Percentiles rank a stretch among this genome's conserved stretches.
phyloP scores from a whole-genome alignment of 2,113 vertebrate genomes.

The Lichenostomus cassidix region DNA sequence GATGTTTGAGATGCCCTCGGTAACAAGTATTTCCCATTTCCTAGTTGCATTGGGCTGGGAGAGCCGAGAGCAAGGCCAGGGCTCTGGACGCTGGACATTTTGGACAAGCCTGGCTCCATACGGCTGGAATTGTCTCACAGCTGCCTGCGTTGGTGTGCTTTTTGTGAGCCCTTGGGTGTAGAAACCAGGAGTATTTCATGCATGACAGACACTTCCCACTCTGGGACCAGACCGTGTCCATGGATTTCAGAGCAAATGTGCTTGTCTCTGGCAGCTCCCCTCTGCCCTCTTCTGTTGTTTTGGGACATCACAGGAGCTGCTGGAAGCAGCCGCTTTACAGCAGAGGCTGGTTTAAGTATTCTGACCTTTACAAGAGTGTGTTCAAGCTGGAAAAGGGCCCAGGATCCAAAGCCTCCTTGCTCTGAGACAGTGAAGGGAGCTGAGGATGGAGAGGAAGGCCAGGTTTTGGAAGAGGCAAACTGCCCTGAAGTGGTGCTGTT shows the following conservation, averaged over 20 bases:
- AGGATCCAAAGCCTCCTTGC: background rate
- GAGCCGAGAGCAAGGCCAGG: fast-evolving
- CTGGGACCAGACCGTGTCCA: fast-evolving
- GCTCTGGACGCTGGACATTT: background rate
- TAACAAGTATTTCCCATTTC: background rate
- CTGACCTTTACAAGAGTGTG: background rate
- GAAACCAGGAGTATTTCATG: background rate
- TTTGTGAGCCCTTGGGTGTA: background rate
- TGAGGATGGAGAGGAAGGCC: background rate
- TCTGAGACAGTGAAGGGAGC: background rate
- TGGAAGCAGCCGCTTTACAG: fast-evolving
- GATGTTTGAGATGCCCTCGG: background rate
- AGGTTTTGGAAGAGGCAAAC: background rate
- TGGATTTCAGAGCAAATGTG: background rate
- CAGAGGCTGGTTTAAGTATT: background rate
- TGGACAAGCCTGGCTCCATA: background rate
- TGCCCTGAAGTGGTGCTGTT: background rate
- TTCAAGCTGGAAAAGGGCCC: background rate
- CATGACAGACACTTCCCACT: background rate
- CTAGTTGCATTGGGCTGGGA: background rate
- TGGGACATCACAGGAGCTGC: background rate
- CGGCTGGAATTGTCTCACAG: fast-evolving
- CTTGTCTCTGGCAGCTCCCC: constrained; percentile 16
- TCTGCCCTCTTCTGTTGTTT: constrained; percentile 61
- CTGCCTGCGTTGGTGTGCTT: background rate